Percentiles rank a stretch among this genome's conserved stretches.
Evolutionary conservation across 1,140 invertebrate species (phyloP).

Genomic region (Halesus radiatus): DNA sequence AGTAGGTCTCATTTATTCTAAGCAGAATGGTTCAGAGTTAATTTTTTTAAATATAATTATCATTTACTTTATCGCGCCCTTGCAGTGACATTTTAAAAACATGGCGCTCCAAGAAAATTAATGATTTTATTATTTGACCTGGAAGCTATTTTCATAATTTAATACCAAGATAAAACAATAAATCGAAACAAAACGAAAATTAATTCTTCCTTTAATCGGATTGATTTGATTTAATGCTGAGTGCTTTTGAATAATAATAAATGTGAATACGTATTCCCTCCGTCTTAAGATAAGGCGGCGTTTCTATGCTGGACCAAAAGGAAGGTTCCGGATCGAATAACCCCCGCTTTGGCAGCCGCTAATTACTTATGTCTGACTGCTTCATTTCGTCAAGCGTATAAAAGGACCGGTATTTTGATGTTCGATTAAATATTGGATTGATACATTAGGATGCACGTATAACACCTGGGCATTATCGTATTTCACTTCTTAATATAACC

Average conservation of each 20-base stretch:
- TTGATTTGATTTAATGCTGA: slow-evolving; percentile 7
- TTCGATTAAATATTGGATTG: not conserved
- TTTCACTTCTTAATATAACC: not conserved
- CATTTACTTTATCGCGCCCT: too few relatives aligned
- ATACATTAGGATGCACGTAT: not conserved
- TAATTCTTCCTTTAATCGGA: slow-evolving; percentile 7
- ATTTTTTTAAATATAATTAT: too few relatives aligned
- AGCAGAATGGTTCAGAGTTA: too few relatives aligned
- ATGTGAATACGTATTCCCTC: not conserved
- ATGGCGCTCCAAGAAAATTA: too few relatives aligned
- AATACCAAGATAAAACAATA: not conserved
- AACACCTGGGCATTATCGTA: not conserved
- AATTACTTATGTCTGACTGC: slow-evolving; percentile 12
- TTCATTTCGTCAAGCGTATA: slow-evolving; percentile 8
- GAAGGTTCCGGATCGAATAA: slow-evolving; percentile 4
- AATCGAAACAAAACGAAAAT: not conserved
- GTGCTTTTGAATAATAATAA: slow-evolving; percentile 1
- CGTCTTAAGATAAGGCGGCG: slow-evolving; percentile 29
- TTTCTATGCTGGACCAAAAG: slow-evolving; percentile 4
- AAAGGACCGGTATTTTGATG: slow-evolving; percentile 7
- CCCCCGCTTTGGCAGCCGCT: not conserved
- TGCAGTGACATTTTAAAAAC: too few relatives aligned
- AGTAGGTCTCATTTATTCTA: too few relatives aligned
- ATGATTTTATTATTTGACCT: too few relatives aligned
- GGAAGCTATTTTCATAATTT: not conserved